Evolutionary conservation across 1,140 invertebrate genomes (phyloP).

Genomic region (Thaumatotibia leucotreta): DNA sequence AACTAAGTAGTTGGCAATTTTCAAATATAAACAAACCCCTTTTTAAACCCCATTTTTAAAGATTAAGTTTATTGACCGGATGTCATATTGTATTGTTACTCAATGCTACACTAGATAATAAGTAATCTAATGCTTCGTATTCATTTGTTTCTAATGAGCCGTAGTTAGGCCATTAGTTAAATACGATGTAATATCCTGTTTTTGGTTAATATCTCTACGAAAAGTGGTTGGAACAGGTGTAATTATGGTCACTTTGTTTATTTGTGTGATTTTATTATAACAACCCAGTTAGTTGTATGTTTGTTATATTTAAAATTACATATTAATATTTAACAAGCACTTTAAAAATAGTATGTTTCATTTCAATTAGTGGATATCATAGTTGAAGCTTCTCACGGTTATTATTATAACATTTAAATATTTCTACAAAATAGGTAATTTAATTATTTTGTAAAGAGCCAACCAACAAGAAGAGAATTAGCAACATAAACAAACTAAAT

Average conservation of each 20-base stretch:
- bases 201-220: slow-evolving; percentile 11
- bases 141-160: slow-evolving; percentile 34
- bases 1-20: too few species aligned
- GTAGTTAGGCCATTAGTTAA: slow-evolving; percentile 35
- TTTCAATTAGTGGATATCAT: neutral
- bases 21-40: too few species aligned
- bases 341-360: neutral
- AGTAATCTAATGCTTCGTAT: slow-evolving; percentile 17
- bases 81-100: slow-evolving; percentile 25
- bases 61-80: too few species aligned
- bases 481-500: too few species aligned
- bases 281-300: neutral
- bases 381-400: too few species aligned
- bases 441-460: too few species aligned
- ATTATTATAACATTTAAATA: too few species aligned
- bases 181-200: slow-evolving; percentile 41
- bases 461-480: too few species aligned
- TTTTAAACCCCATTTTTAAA: too few species aligned
- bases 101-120: slow-evolving; percentile 19
- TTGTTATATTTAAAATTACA: too few species aligned
- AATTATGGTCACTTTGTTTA: neutral
- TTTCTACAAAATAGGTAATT: too few species aligned
- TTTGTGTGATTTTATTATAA: neutral
- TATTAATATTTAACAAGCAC: neutral
- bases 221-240: slow-evolving; percentile 6